phyloP scores from a whole-genome alignment of 1,140 invertebrate species.

The Apis dorsata region DNA sequence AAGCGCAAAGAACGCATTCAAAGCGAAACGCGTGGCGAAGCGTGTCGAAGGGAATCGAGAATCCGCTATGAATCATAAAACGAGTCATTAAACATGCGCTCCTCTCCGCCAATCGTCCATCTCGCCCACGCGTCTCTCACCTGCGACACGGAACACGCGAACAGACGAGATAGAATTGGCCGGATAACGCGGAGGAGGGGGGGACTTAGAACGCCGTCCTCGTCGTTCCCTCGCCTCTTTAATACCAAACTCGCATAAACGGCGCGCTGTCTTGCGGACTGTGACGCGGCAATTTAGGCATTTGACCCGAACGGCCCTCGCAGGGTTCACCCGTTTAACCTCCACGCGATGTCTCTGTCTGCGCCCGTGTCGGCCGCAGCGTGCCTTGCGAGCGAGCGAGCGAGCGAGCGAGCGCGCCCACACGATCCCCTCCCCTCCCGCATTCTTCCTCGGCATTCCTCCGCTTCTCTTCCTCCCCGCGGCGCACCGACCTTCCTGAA shows the following conservation, averaged over 20 bases:
- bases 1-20: no score
- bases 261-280: conserved; percentile 70
- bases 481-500: conserved; percentile 39
- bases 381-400: conserved; percentile 40
- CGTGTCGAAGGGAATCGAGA: conserved; percentile 42
- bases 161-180: neutral
- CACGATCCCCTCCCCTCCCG: conserved; percentile 37
- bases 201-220: no score
- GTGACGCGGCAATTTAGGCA: conserved; percentile 78
- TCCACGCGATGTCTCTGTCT: conserved; percentile 75
- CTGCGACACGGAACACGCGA: conserved; percentile 14
- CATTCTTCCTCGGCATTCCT: conserved; percentile 62
- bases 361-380: conserved; percentile 45
- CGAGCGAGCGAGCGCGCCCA: conserved; percentile 57
- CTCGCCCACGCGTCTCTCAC: conserved; percentile 35
- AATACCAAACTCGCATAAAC: conserved; percentile 68
- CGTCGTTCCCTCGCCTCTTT: conserved; percentile 46
- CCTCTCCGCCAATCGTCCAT: neutral
- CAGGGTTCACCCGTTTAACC: conserved; percentile 76
- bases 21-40: neutral
- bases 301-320: conserved; percentile 73
- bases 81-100: conserved; percentile 41
- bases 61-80: conserved; percentile 49
- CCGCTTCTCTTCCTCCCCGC: conserved; percentile 47
- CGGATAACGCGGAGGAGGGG: conserved; percentile 4